Percentiles rank a stretch among this genome's conserved stretches.
These are phyloP conservation scores for Nudaria mundana DNA, from an alignment of 2,888 invertebrate genomes.

Conservation along the genomic window DNA sequence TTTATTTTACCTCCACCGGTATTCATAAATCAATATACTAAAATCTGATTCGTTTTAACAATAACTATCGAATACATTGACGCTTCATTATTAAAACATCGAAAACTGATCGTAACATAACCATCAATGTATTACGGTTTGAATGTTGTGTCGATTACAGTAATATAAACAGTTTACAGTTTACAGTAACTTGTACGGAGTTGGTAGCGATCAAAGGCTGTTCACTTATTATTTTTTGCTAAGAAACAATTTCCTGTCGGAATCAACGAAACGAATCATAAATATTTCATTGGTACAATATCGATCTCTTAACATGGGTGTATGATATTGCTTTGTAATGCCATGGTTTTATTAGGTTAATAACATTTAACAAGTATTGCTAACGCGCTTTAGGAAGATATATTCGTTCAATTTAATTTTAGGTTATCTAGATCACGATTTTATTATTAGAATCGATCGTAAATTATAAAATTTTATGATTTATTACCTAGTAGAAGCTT, in stretches of 20 bases:
- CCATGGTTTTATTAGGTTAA: background rate
- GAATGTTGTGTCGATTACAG: no score
- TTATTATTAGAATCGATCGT: background rate
- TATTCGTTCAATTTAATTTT: background rate
- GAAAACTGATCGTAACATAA: conserved; percentile 2
- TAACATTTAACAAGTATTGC: background rate
- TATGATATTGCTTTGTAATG: conserved; percentile 9
- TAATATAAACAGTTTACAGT: conserved; percentile 2
- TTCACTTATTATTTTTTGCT: conserved; percentile 50
- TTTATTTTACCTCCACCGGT: conserved; percentile 39
- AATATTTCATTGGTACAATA: conserved; percentile 42
- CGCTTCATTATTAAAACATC: conserved; percentile 1
- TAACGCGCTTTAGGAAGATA: background rate
- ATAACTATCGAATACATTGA: background rate
- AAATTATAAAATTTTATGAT: background rate
- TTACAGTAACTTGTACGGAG: conserved; percentile 19
- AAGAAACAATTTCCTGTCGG: conserved; percentile 60
- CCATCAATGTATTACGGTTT: conserved; percentile 4
- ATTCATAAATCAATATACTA: background rate
- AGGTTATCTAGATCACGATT: background rate
- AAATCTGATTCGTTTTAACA: background rate
- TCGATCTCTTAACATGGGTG: conserved; percentile 32
- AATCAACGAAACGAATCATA: conserved; percentile 35
- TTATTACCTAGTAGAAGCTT: no score
- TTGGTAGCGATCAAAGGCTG: conserved; percentile 51